These are phyloP conservation scores for Pteropus rufus DNA, from an alignment of 2,797 vertebrate species.

Conservation along the genomic window DNA sequence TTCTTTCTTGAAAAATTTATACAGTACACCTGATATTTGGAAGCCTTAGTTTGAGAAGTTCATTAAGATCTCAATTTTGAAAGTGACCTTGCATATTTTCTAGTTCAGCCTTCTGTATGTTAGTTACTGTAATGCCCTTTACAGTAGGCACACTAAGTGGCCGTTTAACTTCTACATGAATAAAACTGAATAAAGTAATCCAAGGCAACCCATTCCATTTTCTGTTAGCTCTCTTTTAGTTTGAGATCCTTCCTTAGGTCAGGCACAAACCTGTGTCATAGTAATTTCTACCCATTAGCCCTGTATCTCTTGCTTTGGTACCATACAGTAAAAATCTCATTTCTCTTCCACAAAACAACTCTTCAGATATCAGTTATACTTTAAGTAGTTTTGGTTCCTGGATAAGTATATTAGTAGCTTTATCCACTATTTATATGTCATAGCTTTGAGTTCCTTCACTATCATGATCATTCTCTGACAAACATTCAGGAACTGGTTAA, in stretches of 20 bases:
- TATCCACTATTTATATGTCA: not conserved
- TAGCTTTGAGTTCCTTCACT: conserved; percentile 3
- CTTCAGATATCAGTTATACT: not conserved
- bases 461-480: not conserved
- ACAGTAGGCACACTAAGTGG: not conserved
- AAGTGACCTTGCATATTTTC: not conserved
- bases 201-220: not conserved
- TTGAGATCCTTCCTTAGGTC: not conserved
- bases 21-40: not conserved
- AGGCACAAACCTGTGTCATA: not conserved
- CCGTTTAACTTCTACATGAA: not conserved
- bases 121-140: not conserved
- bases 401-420: not conserved
- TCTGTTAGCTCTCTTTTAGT: not conserved
- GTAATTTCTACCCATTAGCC: not conserved
- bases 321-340: not conserved
- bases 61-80: conserved; percentile 31
- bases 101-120: not conserved
- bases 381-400: not conserved
- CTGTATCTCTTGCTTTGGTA: not conserved
- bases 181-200: not conserved
- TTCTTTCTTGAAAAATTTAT: conserved; percentile 11
- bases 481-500: not conserved
- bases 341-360: conserved; percentile 16
- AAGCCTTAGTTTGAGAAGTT: not conserved